phyloP scores from a whole-genome alignment of 1,140 invertebrate species.

The Archegozetes longisetosus region DNA sequence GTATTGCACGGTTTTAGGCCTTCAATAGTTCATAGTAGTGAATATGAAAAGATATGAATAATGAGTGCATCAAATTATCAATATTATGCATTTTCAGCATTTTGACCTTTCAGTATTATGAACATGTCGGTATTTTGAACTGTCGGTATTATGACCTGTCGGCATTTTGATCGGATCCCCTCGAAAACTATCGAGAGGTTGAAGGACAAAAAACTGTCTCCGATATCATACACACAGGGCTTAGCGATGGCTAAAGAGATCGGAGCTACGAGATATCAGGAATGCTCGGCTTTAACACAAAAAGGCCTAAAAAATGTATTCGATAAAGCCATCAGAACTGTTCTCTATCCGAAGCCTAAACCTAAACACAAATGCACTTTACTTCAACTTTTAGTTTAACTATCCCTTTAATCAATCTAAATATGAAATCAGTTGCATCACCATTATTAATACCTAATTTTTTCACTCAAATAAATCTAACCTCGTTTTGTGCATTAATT shows the following conservation, averaged over 20 bases:
- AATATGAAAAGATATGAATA: too few species aligned
- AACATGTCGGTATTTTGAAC: too few species aligned
- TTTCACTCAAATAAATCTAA: too few species aligned
- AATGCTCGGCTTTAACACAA: conserved; percentile 91
- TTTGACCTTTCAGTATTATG: too few species aligned
- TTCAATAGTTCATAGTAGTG: too few species aligned
- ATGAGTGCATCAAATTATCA: too few species aligned
- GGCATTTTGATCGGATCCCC: too few species aligned
- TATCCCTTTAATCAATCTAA: neutral
- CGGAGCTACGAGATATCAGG: conserved; percentile 86
- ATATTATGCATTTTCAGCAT: too few species aligned
- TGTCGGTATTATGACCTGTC: too few species aligned
- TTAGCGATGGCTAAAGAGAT: conserved; percentile 98
- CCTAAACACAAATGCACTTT: conserved; percentile 7
- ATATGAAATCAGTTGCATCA: neutral
- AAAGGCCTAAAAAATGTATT: conserved; percentile 96
- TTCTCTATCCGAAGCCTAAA: conserved; percentile 26
- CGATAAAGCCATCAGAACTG: conserved; percentile 39
- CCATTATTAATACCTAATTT: too few species aligned
- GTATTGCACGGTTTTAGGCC: too few species aligned
- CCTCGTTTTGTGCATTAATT: too few species aligned
- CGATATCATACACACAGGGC: conserved; percentile 92
- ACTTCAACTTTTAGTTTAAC: neutral
- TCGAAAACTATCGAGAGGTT: conserved; percentile 93
- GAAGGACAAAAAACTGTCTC: conserved; percentile 88